Conservation (phyloP, 1,140 invertebrate genomes). For the Drosophila santomea region DNA sequence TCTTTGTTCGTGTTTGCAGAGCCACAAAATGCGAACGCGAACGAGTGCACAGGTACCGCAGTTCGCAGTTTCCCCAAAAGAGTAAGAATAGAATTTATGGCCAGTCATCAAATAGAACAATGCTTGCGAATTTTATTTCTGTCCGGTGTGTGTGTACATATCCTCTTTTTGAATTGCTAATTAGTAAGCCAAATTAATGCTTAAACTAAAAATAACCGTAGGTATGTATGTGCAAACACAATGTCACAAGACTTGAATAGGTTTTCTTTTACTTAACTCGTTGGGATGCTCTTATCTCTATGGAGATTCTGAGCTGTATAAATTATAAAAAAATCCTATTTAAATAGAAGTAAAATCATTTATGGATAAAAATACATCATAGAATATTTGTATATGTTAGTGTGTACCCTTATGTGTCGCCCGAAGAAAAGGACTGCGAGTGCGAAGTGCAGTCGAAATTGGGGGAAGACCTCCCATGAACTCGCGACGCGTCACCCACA, state of each 20-base stretch:
- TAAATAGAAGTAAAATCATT: too few species aligned
- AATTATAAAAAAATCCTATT: too few species aligned
- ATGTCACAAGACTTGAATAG: background rate
- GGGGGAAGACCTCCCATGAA: slow-evolving; percentile 68
- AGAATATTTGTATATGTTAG: too few species aligned
- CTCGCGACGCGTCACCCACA: slow-evolving; percentile 65
- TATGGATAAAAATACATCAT: too few species aligned
- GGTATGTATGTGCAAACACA: background rate
- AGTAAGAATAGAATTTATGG: slow-evolving; percentile 33
- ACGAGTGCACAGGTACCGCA: background rate
- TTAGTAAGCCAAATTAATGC: slow-evolving; percentile 14
- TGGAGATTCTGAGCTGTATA: too few species aligned
- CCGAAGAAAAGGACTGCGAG: background rate
- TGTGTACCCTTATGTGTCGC: slow-evolving; percentile 11
- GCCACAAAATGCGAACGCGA: slow-evolving; percentile 22
- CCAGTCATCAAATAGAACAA: slow-evolving; percentile 55
- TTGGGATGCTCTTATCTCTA: too few species aligned
- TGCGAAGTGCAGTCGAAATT: slow-evolving; percentile 23
- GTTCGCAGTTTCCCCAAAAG: slow-evolving; percentile 3
- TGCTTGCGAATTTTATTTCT: slow-evolving; percentile 19
- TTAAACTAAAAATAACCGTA: slow-evolving; percentile 5
- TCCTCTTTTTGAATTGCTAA: slow-evolving; percentile 33
- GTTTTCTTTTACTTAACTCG: too few species aligned
- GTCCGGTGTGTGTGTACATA: slow-evolving; percentile 7
- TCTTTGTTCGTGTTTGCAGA: slow-evolving; percentile 40